Conservation (phyloP, 2,797 vertebrate species). For the Saxicola maurus region DNA sequence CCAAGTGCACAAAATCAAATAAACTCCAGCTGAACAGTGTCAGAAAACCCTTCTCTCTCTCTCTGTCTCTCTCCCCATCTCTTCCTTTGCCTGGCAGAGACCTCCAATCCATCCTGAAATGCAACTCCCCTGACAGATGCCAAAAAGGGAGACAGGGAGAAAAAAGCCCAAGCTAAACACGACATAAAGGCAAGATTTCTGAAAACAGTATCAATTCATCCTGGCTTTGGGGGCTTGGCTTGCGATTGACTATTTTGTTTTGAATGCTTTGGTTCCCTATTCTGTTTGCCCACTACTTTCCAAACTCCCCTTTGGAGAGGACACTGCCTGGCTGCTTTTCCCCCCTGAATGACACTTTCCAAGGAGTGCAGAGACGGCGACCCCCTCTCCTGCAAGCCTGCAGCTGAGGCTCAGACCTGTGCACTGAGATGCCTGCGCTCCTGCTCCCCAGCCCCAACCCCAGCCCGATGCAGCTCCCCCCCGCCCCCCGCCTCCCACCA, state of each 20-base stretch:
- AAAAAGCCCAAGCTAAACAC: neutral
- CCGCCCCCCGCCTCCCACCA: neutral
- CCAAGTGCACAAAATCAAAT: slow-evolving; percentile 21
- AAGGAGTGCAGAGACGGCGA: neutral
- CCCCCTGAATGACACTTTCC: slow-evolving; percentile 19
- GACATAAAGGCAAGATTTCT: slow-evolving; percentile 2
- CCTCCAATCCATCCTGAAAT: neutral
- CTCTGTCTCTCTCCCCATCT: neutral
- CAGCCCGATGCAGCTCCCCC: neutral
- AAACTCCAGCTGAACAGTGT: slow-evolving; percentile 16
- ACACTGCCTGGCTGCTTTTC: neutral
- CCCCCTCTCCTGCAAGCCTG: neutral
- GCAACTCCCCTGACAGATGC: neutral
- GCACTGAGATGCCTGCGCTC: neutral
- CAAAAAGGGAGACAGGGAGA: neutral
- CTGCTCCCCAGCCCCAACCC: neutral
- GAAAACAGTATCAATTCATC: neutral
- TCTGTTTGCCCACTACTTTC: neutral
- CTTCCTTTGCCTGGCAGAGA: neutral
- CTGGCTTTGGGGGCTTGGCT: neutral
- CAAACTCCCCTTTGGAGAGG: neutral
- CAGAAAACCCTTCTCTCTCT: neutral
- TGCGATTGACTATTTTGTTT: neutral
- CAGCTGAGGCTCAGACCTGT: neutral
- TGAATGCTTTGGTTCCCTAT: neutral